These are phyloP conservation scores for Drosophila falleni DNA, from an alignment of 2,888 invertebrate species.

Conservation along the genomic window DNA sequence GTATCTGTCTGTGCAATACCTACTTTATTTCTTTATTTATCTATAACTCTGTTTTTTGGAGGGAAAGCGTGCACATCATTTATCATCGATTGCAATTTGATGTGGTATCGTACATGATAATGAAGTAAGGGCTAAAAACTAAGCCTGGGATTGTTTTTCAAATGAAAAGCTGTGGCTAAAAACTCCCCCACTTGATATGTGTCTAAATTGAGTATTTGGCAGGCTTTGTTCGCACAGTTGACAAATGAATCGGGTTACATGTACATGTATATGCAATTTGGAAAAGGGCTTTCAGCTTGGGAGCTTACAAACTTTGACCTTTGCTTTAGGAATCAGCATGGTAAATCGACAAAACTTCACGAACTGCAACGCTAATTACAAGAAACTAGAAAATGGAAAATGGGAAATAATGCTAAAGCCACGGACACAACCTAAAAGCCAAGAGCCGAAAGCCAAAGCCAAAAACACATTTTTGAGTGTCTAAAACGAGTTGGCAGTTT, in stretches of 20 bases:
- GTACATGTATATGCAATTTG: not conserved
- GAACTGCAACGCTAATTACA: slow-evolving; percentile 77
- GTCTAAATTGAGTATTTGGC: slow-evolving; percentile 29
- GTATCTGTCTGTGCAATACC: not conserved
- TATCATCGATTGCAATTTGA: slow-evolving; percentile 76
- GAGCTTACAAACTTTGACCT: slow-evolving; percentile 20
- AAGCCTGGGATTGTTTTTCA: slow-evolving; percentile 1
- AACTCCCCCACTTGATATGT: not conserved
- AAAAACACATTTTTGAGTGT: slow-evolving; percentile 58
- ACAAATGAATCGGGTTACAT: slow-evolving; percentile 31
- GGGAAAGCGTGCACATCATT: slow-evolving; percentile 60
- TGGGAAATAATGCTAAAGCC: slow-evolving; percentile 20
- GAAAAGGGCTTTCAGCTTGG: not conserved
- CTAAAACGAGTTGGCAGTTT: slow-evolving; percentile 47
- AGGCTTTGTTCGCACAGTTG: slow-evolving; percentile 18
- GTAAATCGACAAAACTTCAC: slow-evolving; percentile 66
- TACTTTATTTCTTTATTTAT: not conserved
- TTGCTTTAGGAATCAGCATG: slow-evolving; percentile 38
- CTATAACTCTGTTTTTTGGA: not conserved
- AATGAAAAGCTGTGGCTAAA: slow-evolving; percentile 8
- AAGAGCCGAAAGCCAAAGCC: slow-evolving; percentile 8
- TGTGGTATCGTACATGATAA: slow-evolving; percentile 40
- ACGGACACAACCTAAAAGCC: slow-evolving; percentile 20
- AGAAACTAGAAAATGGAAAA: slow-evolving; percentile 33
- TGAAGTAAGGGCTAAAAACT: slow-evolving; percentile 8